phyloP scores from a whole-genome alignment of 2,797 vertebrate genomes.

The Protosalanx chinensis region DNA sequence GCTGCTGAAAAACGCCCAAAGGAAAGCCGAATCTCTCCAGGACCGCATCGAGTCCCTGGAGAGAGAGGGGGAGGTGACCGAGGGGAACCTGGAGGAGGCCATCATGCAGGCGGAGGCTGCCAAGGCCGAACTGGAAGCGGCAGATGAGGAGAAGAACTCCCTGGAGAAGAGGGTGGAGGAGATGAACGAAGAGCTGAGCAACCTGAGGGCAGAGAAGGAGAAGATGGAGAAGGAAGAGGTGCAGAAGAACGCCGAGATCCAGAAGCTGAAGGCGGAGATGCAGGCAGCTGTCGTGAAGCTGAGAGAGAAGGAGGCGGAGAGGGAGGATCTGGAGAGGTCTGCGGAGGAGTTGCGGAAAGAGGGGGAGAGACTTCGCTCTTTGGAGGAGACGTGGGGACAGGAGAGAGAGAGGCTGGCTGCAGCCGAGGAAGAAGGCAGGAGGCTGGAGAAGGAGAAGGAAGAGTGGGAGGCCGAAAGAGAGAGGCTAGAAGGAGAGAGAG shows the following conservation, averaged over 20 bases:
- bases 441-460: slow-evolving; percentile 48
- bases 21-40: slow-evolving; percentile 76
- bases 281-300: slow-evolving; percentile 61
- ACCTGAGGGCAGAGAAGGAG: slow-evolving; percentile 72
- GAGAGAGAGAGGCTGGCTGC: slow-evolving; percentile 32
- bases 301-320: slow-evolving; percentile 66
- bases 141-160: slow-evolving; percentile 66
- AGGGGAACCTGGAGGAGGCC: slow-evolving; percentile 82
- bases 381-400: slow-evolving; percentile 64
- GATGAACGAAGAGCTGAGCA: slow-evolving; percentile 60
- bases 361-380: slow-evolving; percentile 42
- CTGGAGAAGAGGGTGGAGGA: slow-evolving; percentile 55
- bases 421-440: slow-evolving; percentile 56
- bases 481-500: not conserved
- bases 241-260: slow-evolving; percentile 70
- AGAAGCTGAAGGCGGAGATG: slow-evolving; percentile 68
- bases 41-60: slow-evolving; percentile 84
- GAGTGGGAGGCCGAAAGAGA: slow-evolving; percentile 39
- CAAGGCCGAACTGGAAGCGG: slow-evolving; percentile 77
- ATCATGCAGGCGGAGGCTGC: slow-evolving; percentile 78
- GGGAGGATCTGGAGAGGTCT: slow-evolving; percentile 58
- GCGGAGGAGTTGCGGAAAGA: slow-evolving; percentile 55
- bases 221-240: slow-evolving; percentile 68
- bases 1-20: slow-evolving; percentile 77
- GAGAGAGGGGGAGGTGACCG: slow-evolving; percentile 79